Evolutionary conservation across 35 echinoderm and acorn worm species (phyloP).

Genomic region (Hemicentrotus pulcherrimus): DNA sequence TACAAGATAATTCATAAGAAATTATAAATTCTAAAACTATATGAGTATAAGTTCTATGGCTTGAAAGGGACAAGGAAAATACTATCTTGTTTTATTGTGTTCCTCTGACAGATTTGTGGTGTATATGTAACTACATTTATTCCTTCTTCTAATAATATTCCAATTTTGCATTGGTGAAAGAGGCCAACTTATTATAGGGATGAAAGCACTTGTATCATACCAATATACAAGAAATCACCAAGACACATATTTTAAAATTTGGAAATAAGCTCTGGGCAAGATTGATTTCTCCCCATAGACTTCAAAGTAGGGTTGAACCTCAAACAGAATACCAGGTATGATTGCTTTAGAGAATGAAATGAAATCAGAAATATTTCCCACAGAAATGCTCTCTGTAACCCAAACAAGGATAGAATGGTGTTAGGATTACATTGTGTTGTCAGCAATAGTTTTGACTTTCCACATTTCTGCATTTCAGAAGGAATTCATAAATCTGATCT

Average conservation of each 20-base stretch:
- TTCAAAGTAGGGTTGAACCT: neutral
- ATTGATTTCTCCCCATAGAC: neutral
- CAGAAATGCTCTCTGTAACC: neutral
- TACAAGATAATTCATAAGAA: too few relatives aligned
- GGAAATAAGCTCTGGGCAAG: neutral
- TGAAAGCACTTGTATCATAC: neutral
- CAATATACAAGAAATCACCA: neutral
- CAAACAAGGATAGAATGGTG: conserved; percentile 17
- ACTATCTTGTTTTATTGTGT: neutral
- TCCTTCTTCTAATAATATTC: too few relatives aligned
- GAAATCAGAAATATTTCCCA: conserved; percentile 13
- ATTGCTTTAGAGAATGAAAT: neutral
- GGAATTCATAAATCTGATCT: conserved; percentile 19
- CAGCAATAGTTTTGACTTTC: conserved; percentile 18
- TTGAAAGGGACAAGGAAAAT: neutral
- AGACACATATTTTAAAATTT: neutral
- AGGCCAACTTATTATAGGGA: neutral
- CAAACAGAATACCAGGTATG: neutral
- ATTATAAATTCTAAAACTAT: too few relatives aligned
- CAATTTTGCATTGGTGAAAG: too few relatives aligned
- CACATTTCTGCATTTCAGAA: conserved; percentile 5
- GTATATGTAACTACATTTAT: neutral
- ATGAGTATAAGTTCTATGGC: too few relatives aligned
- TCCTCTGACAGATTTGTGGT: neutral
- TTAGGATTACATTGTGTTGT: conserved; percentile 19